Conservation (phyloP, 2,888 invertebrate genomes). For the Euphydryas editha region DNA sequence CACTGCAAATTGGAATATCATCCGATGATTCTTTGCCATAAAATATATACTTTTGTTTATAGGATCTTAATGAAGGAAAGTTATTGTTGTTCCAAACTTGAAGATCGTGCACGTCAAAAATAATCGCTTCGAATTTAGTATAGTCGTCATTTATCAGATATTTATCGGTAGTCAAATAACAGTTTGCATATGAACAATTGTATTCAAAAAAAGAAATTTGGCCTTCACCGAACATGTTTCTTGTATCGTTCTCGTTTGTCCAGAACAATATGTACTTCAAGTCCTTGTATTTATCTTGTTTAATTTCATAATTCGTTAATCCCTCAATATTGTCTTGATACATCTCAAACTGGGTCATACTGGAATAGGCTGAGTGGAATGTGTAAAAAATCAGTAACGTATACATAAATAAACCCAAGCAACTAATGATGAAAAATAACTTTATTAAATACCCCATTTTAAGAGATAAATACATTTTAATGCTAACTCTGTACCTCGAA, state of each 20-base stretch:
- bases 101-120: conserved; percentile 58
- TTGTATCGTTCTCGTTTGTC: conserved; percentile 45
- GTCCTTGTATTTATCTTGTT: conserved; percentile 40
- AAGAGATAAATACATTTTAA: conserved; percentile 57
- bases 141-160: conserved; percentile 51
- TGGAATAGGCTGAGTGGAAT: conserved; percentile 58
- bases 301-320: conserved; percentile 27
- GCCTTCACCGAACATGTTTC: conserved; percentile 51
- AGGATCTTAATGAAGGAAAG: conserved; percentile 55
- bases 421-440: conserved; percentile 67
- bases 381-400: conserved; percentile 63
- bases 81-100: conserved; percentile 46
- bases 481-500: conserved; percentile 7
- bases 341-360: conserved; percentile 46
- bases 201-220: conserved; percentile 54
- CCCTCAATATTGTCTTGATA: conserved; percentile 41
- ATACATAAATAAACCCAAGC: conserved; percentile 64
- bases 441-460: conserved; percentile 62
- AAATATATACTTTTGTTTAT: conserved; percentile 67
- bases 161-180: conserved; percentile 64
- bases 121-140: conserved; percentile 63
- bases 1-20: conserved; percentile 58
- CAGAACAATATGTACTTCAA: conserved; percentile 66
- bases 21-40: conserved; percentile 59
- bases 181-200: conserved; percentile 61